Conservation (phyloP, 2,888 invertebrate species). For the Apomyelois bistriatella region DNA sequence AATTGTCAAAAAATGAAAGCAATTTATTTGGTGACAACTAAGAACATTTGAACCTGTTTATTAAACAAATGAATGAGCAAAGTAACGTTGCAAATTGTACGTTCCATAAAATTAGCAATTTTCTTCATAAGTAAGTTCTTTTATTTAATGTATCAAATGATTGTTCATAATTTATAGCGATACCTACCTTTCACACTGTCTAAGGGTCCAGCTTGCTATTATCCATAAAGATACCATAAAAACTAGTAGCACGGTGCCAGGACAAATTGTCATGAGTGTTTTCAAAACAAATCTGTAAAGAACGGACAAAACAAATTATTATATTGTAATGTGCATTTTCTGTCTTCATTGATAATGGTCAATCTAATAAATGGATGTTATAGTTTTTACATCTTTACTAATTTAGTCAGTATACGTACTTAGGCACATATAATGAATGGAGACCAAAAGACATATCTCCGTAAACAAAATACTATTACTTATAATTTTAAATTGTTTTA, state of each 20-base stretch:
- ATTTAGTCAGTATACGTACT: too few species aligned
- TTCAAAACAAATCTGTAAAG: conserved; percentile 91
- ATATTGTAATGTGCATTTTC: too few species aligned
- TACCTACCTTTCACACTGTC: conserved; percentile 98
- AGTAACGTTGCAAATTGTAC: conserved; percentile 22
- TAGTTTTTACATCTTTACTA: too few species aligned
- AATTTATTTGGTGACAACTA: conserved; percentile 39
- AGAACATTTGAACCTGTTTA: too few species aligned
- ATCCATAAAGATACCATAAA: conserved; percentile 99
- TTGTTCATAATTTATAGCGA: conserved; percentile 26
- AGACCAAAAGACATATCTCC: too few species aligned
- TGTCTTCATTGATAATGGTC: too few species aligned
- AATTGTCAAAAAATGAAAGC: conserved; percentile 52
- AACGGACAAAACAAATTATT: not conserved
- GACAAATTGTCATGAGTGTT: conserved; percentile 99
- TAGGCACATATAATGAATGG: too few species aligned
- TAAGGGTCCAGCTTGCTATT: conserved; percentile 98
- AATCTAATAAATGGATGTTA: too few species aligned
- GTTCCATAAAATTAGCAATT: conserved; percentile 9
- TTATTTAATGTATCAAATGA: not conserved
- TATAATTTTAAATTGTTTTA: too few species aligned
- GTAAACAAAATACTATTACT: too few species aligned
- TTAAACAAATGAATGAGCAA: not conserved
- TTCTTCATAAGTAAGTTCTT: not conserved
- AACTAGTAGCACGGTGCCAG: conserved; percentile 97